Base-by-base conservation (phyloP, 2,113 vertebrate species). In the Actenoides lindsayi region DNA sequence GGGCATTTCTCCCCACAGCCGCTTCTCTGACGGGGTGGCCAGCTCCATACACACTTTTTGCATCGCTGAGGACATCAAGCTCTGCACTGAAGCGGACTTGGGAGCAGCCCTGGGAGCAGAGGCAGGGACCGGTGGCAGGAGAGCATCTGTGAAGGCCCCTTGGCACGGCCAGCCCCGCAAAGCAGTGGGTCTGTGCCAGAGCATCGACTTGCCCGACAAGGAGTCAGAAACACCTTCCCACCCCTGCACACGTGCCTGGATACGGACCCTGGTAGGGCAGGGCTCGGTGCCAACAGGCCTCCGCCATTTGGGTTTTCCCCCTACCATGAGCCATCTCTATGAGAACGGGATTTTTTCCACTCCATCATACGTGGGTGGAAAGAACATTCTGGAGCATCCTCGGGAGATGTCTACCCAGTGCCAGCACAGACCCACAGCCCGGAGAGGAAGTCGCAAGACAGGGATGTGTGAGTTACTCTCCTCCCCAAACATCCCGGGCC, bases 221-320 rank as follows among this genome's bases (percentile, higher is more conserved):
- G 60, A 46, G 39, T 23, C 1, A 3, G 27, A 68, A 95, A 25
- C 53, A 64, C 27, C 25, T 30, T 63, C 37, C 31, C 31, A 70
- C 51, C 17, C 12, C 50, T 46, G 28, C 10, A 14, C 3, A 1
- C 3, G 4, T 17, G 51, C 42, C 8, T 0, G 0, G 41, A 20
- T 2, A 30, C 4, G 10, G 28, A 31, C 20, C 63, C 21, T 57
- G 5, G 1, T 5, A 35, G 50, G 35, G 18, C 1, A 4, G 25
- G 24, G 24, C 20, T 41, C 64, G 39, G 78, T 35, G 37, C 41
- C 64, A 31, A 50, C 18, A 30, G 65, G 13, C 25, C 8, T 17
- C 42, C 5, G 0, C 23, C 23, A 10, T 50, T 23, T 11, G 48
- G 11, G 48, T 13, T 3, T 69, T 69, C 37, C 28, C 31, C 27